Conservation (phyloP, 2,113 vertebrate species). For the Irena cyanogastra region DNA sequence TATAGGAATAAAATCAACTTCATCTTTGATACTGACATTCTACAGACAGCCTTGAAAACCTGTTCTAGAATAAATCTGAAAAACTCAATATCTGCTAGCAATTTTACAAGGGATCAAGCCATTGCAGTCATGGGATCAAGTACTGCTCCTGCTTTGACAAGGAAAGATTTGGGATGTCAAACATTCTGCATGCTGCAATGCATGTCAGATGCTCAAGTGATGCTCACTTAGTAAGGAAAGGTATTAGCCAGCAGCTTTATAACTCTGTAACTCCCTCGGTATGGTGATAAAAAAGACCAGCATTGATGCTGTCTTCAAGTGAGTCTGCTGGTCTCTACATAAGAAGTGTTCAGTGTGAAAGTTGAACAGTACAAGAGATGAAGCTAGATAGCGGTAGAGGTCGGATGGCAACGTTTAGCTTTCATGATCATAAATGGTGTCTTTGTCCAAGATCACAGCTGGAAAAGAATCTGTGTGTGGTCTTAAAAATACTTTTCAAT, state of each 20-base stretch:
- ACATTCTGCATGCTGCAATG: not conserved
- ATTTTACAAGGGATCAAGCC: not conserved
- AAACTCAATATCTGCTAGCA: not conserved
- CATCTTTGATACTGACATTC: not conserved
- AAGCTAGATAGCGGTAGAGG: not conserved
- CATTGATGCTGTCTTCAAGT: not conserved
- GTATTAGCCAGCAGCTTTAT: not conserved
- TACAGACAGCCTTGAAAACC: not conserved
- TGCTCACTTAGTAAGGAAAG: not conserved
- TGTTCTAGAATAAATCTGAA: not conserved
- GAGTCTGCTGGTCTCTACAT: not conserved
- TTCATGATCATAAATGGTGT: not conserved
- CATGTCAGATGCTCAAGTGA: not conserved
- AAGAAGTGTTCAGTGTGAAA: not conserved
- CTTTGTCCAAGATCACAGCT: not conserved
- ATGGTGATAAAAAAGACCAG: not conserved
- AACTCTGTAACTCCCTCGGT: not conserved
- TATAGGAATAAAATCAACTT: not conserved
- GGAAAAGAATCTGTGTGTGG: not conserved
- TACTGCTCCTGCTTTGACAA: not conserved
- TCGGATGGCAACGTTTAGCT: not conserved
- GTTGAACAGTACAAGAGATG: not conserved
- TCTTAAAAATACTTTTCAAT: not conserved
- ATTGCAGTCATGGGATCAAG: not conserved
- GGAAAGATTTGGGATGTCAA: not conserved